phyloP scores from a whole-genome alignment of 2,888 invertebrate genomes.

The Torymus auratus region DNA sequence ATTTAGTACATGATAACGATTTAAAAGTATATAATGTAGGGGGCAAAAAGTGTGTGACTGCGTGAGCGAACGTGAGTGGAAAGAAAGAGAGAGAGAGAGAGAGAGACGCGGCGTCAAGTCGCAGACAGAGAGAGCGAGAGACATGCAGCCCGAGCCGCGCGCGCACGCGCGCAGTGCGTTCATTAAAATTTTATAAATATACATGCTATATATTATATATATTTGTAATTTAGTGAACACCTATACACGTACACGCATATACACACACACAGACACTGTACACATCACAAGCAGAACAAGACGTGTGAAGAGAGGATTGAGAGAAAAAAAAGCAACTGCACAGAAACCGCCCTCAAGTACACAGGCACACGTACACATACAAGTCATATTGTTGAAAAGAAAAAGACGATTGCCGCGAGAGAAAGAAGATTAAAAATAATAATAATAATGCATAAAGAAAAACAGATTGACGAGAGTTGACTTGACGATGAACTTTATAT shows the following conservation, averaged over 20 bases:
- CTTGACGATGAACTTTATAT: constrained; percentile 23
- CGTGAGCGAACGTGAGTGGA: not conserved
- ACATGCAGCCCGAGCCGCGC: constrained; percentile 13
- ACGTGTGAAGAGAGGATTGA: not conserved
- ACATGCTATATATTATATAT: constrained; percentile 65
- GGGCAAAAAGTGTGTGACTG: not conserved
- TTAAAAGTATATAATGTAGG: constrained; percentile 12
- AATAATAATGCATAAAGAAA: constrained; percentile 8
- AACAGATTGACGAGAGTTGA: constrained; percentile 6
- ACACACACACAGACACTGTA: not conserved
- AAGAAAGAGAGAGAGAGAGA: too few relatives aligned
- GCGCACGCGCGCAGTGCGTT: constrained; percentile 59
- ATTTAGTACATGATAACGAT: constrained; percentile 29
- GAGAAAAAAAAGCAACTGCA: not conserved
- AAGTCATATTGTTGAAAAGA: constrained; percentile 22
- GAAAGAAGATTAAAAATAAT: not conserved
- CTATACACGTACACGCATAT: not conserved
- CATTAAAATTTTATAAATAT: constrained; percentile 68
- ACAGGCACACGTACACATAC: not conserved
- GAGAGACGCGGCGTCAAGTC: too few relatives aligned
- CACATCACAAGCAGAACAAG: not conserved
- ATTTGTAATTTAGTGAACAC: constrained; percentile 64
- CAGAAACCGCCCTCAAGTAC: not conserved
- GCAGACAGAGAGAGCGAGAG: constrained; percentile 12
- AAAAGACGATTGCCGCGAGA: not conserved